Evolutionary conservation across 2,797 vertebrate species (phyloP).

Genomic region (Discoglossus pictus): DNA sequence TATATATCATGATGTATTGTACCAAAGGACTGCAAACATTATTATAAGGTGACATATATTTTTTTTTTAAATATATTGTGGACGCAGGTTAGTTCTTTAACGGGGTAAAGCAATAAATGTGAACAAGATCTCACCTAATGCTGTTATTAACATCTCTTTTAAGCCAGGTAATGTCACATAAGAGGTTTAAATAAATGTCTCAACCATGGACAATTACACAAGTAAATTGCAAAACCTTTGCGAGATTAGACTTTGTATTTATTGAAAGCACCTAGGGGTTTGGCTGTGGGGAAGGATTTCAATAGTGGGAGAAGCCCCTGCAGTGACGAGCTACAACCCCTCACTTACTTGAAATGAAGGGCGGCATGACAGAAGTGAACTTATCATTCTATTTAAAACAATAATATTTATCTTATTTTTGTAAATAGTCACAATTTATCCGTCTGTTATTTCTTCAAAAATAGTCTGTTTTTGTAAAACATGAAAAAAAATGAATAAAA

Average conservation of each 20-base stretch:
- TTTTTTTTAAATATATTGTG: conserved; percentile 54
- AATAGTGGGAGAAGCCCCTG: conserved; percentile 50
- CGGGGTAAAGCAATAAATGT: conserved; percentile 62
- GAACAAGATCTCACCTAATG: conserved; percentile 64
- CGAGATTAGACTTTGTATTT: conserved; percentile 67
- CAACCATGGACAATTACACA: conserved; percentile 72
- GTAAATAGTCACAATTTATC: too few relatives aligned
- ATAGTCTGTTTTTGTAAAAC: too few relatives aligned
- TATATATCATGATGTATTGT: not conserved
- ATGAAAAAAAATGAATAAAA: too few relatives aligned
- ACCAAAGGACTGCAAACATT: conserved; percentile 54
- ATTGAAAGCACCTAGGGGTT: conserved; percentile 63
- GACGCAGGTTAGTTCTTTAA: conserved; percentile 60
- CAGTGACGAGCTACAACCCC: conserved; percentile 51
- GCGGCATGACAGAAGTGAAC: conserved; percentile 42
- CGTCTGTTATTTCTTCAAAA: too few relatives aligned
- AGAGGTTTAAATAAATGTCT: conserved; percentile 65
- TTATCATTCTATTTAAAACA: conserved; percentile 11
- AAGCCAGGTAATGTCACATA: conserved; percentile 67
- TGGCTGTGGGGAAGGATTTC: conserved; percentile 54
- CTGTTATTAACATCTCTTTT: conserved; percentile 66
- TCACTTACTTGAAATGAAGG: conserved; percentile 52
- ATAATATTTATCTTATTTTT: too few relatives aligned
- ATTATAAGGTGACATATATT: conserved; percentile 31
- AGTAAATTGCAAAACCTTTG: conserved; percentile 68